These are phyloP conservation scores for Hippocampus guttulatus DNA, from an alignment of 2,113 vertebrate species.

Conservation along the genomic window DNA sequence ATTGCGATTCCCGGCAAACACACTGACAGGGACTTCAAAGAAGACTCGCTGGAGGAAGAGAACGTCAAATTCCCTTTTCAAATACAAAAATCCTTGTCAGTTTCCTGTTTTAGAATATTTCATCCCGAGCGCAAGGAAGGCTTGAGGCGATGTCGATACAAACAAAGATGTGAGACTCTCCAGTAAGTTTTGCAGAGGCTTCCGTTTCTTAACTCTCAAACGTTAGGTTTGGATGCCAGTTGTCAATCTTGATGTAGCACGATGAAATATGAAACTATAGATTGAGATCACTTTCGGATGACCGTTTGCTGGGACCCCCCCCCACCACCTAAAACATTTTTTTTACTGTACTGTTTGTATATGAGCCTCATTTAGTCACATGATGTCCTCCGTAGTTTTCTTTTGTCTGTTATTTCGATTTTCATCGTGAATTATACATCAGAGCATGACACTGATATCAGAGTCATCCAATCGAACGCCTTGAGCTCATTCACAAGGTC, in stretches of 20 bases:
- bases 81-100: slow-evolving; percentile 26
- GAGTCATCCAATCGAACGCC: too few relatives aligned
- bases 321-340: not conserved
- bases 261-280: not conserved
- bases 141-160: slow-evolving; percentile 42
- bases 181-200: slow-evolving; percentile 20
- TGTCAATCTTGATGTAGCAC: not conserved
- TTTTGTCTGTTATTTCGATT: too few relatives aligned
- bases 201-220: slow-evolving; percentile 3
- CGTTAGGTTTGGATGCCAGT: not conserved
- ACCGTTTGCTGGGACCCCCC: not conserved
- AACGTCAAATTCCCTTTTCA: slow-evolving; percentile 39
- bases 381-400: too few relatives aligned
- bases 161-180: slow-evolving; percentile 42
- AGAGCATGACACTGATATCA: not conserved
- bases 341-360: too few relatives aligned
- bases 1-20: slow-evolving; percentile 46
- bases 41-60: slow-evolving; percentile 21
- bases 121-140: slow-evolving; percentile 33
- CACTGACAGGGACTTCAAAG: slow-evolving; percentile 37
- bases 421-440: not conserved
- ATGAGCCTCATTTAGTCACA: not conserved
- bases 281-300: not conserved
- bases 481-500: too few relatives aligned
- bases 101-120: slow-evolving; percentile 16